Conservation (phyloP, 2,888 invertebrate species). For the Isoperla grammatica region DNA sequence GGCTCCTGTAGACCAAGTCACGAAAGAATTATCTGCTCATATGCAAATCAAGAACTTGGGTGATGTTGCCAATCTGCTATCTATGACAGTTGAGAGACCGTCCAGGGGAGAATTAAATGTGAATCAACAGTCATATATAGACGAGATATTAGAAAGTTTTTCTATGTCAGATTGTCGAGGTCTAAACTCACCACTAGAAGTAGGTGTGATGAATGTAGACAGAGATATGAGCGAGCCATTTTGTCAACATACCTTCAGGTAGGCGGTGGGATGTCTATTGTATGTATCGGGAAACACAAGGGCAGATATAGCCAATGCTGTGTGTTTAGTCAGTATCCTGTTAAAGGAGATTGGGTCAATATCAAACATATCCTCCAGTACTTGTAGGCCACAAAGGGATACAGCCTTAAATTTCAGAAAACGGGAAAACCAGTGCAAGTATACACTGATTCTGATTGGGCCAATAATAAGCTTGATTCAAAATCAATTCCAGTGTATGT, state of each 20-base stretch:
- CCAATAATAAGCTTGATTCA: neutral
- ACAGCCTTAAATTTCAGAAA: neutral
- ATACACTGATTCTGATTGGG: conserved; percentile 5
- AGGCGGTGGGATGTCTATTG: conserved; percentile 3
- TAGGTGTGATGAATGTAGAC: conserved; percentile 1
- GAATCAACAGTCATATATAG: too few relatives aligned
- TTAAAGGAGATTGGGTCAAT: conserved; percentile 3
- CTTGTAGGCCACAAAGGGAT: neutral
- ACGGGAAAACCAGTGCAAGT: conserved; percentile 1
- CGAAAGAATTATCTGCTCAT: neutral
- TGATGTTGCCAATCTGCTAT: neutral
- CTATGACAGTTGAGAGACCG: conserved; percentile 3
- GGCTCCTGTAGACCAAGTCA: neutral
- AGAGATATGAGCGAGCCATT: neutral
- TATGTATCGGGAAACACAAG: neutral
- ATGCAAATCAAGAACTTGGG: neutral
- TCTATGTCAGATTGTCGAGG: conserved; percentile 1
- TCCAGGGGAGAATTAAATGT: neutral
- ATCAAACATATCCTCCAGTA: neutral
- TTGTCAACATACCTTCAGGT: neutral
- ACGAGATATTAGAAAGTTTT: neutral
- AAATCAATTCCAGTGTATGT: conserved; percentile 3
- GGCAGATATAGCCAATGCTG: conserved; percentile 6
- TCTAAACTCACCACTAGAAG: neutral
- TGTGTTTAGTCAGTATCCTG: conserved; percentile 1